Evolutionary conservation across 1,140 invertebrate genomes (phyloP).

Genomic region (Mycetomoellerius zeteki): DNA sequence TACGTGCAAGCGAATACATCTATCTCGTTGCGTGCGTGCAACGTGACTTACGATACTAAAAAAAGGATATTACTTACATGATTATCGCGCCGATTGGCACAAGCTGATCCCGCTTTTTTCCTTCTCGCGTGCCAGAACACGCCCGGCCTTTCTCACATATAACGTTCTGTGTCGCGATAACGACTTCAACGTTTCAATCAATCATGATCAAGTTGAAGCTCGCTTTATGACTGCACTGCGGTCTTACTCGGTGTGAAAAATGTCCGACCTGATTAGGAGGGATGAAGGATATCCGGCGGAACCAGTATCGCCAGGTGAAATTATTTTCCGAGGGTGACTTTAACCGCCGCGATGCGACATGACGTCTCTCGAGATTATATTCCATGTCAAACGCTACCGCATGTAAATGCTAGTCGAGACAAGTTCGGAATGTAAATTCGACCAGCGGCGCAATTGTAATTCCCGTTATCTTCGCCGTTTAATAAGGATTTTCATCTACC

Average conservation of each 20-base stretch:
- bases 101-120: not conserved
- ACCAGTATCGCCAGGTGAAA: constrained; percentile 12
- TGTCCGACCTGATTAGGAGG: not conserved
- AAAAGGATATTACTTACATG: constrained; percentile 31
- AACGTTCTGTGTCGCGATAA: not conserved
- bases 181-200: constrained; percentile 41
- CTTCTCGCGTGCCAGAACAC: constrained; percentile 10
- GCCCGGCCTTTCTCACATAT: not conserved
- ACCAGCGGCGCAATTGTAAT: not conserved
- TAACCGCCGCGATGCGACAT: not conserved
- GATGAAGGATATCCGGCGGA: constrained; percentile 1
- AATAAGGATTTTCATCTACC: constrained; percentile 40
- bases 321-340: constrained; percentile 43
- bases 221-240: not conserved
- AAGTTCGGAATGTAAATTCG: constrained; percentile 21
- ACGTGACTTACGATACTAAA: constrained; percentile 17
- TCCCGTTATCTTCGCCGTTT: constrained; percentile 11
- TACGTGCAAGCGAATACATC: not conserved
- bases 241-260: not conserved
- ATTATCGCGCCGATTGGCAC: constrained; percentile 45
- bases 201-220: constrained; percentile 29
- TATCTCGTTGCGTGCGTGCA: constrained; percentile 10
- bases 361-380: constrained; percentile 45
- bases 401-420: constrained; percentile 32
- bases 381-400: constrained; percentile 44